Conservation (phyloP, 2,888 invertebrate genomes). For the Nysson spinosus region DNA sequence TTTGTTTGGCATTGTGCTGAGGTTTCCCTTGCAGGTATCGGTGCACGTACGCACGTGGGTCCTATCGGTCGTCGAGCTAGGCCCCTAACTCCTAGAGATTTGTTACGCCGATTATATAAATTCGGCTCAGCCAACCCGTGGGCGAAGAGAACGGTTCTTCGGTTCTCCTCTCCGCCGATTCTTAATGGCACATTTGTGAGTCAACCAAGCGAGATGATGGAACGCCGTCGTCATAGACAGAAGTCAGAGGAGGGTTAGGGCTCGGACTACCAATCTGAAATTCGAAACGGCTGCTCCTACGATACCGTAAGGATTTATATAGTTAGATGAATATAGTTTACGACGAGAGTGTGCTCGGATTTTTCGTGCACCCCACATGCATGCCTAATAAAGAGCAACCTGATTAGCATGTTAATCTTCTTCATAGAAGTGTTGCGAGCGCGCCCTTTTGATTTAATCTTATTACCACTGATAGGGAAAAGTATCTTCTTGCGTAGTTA, state of each 20-base stretch:
- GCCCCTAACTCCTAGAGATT: slow-evolving; percentile 46
- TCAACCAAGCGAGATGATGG: slow-evolving; percentile 64
- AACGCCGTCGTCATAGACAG: slow-evolving; percentile 58
- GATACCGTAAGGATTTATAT: slow-evolving; percentile 16
- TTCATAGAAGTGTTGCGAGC: no score
- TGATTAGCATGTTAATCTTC: no score
- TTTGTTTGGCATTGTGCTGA: slow-evolving; percentile 32
- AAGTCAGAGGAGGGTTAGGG: slow-evolving; percentile 35
- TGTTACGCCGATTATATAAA: slow-evolving; percentile 61
- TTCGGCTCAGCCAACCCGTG: slow-evolving; percentile 49
- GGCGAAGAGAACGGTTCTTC: slow-evolving; percentile 38
- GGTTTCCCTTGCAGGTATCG: slow-evolving; percentile 15
- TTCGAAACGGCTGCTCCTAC: slow-evolving; percentile 50
- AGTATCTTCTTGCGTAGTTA: no score
- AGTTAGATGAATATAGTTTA: no score
- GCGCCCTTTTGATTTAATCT: no score
- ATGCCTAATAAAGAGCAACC: neutral
- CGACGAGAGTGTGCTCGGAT: slow-evolving; percentile 22
- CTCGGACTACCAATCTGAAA: slow-evolving; percentile 47
- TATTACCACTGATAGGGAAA: no score
- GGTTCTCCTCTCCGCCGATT: slow-evolving; percentile 38
- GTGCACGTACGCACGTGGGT: slow-evolving; percentile 1
- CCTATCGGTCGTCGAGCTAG: neutral
- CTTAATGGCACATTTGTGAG: slow-evolving; percentile 59
- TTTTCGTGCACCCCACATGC: neutral